Conservation (phyloP, 2,888 invertebrate genomes). For the Chaitophorus viminalis region DNA sequence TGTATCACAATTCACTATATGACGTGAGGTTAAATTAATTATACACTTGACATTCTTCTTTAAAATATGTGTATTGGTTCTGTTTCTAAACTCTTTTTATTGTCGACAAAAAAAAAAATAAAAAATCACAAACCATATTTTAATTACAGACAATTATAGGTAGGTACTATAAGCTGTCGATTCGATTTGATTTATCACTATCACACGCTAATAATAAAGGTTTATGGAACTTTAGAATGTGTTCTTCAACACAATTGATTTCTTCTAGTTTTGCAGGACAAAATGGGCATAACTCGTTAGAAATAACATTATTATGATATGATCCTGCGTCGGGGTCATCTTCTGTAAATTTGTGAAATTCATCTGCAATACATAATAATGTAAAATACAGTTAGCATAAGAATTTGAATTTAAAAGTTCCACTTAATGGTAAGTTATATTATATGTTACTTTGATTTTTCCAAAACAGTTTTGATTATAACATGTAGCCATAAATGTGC, state of each 20-base stretch:
- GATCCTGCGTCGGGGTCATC: neutral
- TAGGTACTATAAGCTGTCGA: no score
- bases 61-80: no score
- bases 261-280: constrained; percentile 9
- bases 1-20: no score
- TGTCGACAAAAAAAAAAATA: no score
- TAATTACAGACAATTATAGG: no score
- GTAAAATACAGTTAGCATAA: neutral
- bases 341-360: neutral
- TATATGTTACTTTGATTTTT: neutral
- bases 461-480: neutral
- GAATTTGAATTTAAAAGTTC: neutral
- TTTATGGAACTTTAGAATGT: constrained; percentile 40
- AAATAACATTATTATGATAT: neutral
- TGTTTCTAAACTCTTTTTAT: no score
- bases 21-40: no score
- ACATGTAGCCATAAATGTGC: neutral
- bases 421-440: neutral
- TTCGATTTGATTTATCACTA: no score
- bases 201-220: constrained; percentile 14
- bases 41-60: no score
- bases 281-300: constrained; percentile 30
- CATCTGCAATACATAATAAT: constrained; percentile 27
- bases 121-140: no score
- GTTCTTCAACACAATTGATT: constrained; percentile 24